Percentiles rank a stretch among this genome's conserved stretches.
phyloP scores from a whole-genome alignment of 2,113 vertebrate genomes.

The Choloepus hoffmanni region DNA sequence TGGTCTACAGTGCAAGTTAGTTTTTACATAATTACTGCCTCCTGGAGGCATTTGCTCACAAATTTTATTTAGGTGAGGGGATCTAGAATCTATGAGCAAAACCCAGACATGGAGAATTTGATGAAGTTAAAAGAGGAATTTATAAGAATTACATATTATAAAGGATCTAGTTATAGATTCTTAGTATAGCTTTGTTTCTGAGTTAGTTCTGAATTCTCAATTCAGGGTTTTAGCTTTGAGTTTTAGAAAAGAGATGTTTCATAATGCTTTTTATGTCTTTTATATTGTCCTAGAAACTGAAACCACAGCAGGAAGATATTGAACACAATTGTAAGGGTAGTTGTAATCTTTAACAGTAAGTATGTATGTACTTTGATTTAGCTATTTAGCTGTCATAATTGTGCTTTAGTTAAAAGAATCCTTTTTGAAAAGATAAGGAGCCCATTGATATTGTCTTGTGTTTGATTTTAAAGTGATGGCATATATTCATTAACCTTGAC shows the following conservation, averaged over 20 bases:
- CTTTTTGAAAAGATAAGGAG: conserved; percentile 17
- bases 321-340: not conserved
- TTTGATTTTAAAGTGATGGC: conserved; percentile 19
- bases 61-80: not conserved
- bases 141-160: not conserved
- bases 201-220: conserved; percentile 22
- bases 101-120: not conserved
- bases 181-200: conserved; percentile 29
- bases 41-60: not conserved
- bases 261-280: conserved; percentile 19
- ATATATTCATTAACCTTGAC: not conserved
- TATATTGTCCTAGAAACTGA: conserved; percentile 43
- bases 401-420: not conserved
- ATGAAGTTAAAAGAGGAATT: not conserved
- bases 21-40: not conserved
- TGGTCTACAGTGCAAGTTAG: not conserved
- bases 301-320: conserved; percentile 16
- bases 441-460: not conserved
- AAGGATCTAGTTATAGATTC: conserved; percentile 14
- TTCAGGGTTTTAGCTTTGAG: conserved; percentile 21
- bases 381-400: conserved; percentile 10
- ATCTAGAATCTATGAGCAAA: not conserved
- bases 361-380: conserved; percentile 16
- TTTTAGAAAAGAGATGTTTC: conserved; percentile 52
- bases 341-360: not conserved